Evolutionary conservation across 2,888 invertebrate species (phyloP), one percentile per base, ranked within the genome.

Genomic region (Latrodectus elegans): DNA sequence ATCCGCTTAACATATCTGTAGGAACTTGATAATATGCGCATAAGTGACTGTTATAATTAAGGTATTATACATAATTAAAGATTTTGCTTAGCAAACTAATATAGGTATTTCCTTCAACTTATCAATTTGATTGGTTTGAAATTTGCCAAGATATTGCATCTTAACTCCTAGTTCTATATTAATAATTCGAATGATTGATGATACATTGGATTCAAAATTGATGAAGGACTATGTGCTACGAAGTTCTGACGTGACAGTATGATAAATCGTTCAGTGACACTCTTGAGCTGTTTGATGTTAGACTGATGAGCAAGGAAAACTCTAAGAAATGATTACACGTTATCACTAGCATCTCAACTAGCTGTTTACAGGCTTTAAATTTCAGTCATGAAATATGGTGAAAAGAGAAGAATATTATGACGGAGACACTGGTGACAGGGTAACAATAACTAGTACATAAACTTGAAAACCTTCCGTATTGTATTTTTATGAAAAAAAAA

Each of bases 181-280:
- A 60, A 60, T 60, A 60, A 11, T 60, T 15, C 65, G 81, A 72
- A 74, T 72, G 67, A 81, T 67, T 51, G 64, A 72, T 74, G 81
- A 81, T 52, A 52, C 26, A 81, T 67, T 74, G 81, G 73, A n/a
- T 53, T 65, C 74, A 22, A 80, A 81, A 81, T 81, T 81, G 81
- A 81, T 81, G 73, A 81, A 64, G 81, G 81, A 67, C 14, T 80
- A 60, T 65, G 64, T 64, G 49, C 71, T 15, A n/a, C 64, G 72
- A 80, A 80, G 80, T 72, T 74, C 26, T 65, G 52, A 53, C 26
- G 14, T 53, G 73, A 74, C 67, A 81, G n/a, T 26, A 53, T 81
- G 81, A 81, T 81, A 53, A 67, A 81, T 81, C 67, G 53, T 65
- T 81, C 67, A 64, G 67, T 52, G 74, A 67, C 65, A 81, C 67